Conservation (phyloP, 1,140 invertebrate genomes). For the Phymorhynchus buccinoides region DNA sequence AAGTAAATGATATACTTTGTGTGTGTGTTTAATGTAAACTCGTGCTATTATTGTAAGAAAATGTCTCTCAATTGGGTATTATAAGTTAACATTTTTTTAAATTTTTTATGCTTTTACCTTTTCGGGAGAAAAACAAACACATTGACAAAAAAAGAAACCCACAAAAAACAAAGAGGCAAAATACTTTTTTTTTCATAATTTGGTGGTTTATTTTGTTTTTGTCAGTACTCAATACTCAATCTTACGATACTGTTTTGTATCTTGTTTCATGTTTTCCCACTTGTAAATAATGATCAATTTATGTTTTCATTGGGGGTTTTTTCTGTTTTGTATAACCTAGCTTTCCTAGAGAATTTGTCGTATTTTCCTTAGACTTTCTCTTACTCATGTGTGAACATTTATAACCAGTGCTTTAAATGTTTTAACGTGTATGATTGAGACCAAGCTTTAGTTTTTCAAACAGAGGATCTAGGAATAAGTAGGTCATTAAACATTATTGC, state of each 20-base stretch:
- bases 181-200: no score
- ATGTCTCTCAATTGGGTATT: background rate
- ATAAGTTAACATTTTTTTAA: background rate
- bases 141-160: no score
- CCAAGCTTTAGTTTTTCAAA: no score
- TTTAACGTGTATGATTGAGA: background rate
- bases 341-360: no score
- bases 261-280: no score
- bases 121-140: background rate
- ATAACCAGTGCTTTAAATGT: background rate
- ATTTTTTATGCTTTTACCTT: background rate
- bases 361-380: constrained; percentile 3
- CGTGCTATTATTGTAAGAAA: background rate
- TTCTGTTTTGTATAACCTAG: constrained; percentile 18
- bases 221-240: background rate
- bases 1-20: no score
- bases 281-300: no score
- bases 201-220: background rate
- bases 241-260: background rate
- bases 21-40: background rate
- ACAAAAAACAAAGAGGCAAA: no score
- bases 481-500: no score
- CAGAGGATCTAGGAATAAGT: no score
- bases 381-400: background rate
- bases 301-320: background rate